These are phyloP conservation scores for Pterophyllum scalare DNA, from an alignment of 2,113 vertebrate genomes.

Conservation along the genomic window DNA sequence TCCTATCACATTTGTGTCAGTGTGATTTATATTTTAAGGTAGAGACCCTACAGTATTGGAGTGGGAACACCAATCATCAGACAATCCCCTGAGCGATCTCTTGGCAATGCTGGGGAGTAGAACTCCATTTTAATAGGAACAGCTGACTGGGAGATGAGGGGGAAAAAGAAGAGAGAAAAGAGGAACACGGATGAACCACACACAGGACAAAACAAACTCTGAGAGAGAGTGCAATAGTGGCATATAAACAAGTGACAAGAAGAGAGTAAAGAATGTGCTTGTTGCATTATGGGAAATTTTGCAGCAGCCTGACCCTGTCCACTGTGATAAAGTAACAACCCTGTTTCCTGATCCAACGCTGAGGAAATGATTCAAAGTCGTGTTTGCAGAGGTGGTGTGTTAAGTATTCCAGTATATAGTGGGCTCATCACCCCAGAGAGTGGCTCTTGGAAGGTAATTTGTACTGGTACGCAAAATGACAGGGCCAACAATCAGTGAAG, in stretches of 20 bases:
- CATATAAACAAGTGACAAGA: background rate
- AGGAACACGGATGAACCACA: background rate
- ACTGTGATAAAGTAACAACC: background rate
- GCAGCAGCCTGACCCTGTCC: background rate
- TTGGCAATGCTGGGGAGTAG: background rate
- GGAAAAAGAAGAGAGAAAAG: background rate
- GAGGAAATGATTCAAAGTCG: background rate
- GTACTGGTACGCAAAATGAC: background rate
- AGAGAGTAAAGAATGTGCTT: background rate
- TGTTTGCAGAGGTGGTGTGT: background rate
- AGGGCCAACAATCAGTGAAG: background rate
- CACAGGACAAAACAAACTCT: background rate
- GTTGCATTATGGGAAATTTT: background rate
- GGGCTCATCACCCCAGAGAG: background rate
- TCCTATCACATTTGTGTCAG: background rate
- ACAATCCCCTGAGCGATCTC: background rate
- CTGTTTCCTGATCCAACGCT: background rate
- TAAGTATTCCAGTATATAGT: background rate
- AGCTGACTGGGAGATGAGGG: background rate
- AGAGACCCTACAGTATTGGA: fast-evolving
- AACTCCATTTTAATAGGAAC: background rate
- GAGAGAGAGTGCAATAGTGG: background rate
- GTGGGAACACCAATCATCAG: background rate
- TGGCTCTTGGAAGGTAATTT: background rate
- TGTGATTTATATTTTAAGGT: background rate